These are phyloP conservation scores for Cephus runcator DNA, from an alignment of 2,888 invertebrate genomes.

Conservation along the genomic window DNA sequence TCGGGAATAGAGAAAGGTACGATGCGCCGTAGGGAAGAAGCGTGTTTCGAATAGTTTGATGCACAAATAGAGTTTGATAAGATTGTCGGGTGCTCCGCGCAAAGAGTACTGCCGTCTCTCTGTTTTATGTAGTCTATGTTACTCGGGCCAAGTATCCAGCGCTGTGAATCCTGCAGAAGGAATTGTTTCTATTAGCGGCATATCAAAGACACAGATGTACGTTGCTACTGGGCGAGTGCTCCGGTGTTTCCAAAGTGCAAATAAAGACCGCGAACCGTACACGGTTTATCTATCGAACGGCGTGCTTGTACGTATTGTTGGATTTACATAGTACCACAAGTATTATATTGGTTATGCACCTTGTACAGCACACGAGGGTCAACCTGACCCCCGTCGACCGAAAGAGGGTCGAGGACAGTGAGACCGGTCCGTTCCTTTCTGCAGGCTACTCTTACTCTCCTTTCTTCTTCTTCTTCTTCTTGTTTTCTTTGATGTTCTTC, in stretches of 20 bases:
- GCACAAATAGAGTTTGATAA: background rate
- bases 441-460: background rate
- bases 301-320: background rate
- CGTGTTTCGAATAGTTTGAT: background rate
- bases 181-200: conserved; percentile 55
- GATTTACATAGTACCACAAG: background rate
- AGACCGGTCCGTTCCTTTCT: background rate
- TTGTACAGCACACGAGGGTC: conserved; percentile 7
- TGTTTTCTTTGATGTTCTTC: background rate
- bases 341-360: background rate
- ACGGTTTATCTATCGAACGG: background rate
- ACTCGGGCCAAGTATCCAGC: background rate
- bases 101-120: background rate
- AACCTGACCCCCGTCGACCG: conserved; percentile 11
- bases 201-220: conserved; percentile 48
- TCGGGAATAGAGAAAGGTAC: background rate
- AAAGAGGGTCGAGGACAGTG: conserved; percentile 13
- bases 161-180: conserved; percentile 17
- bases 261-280: conserved; percentile 12
- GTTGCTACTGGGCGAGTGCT: conserved; percentile 1
- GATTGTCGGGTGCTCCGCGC: background rate
- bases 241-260: conserved; percentile 9
- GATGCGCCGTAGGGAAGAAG: background rate
- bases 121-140: background rate
- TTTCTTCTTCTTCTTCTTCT: background rate